Base-by-base conservation (phyloP, 2,113 vertebrate genomes). In the Ploceus nigricollis region DNA sequence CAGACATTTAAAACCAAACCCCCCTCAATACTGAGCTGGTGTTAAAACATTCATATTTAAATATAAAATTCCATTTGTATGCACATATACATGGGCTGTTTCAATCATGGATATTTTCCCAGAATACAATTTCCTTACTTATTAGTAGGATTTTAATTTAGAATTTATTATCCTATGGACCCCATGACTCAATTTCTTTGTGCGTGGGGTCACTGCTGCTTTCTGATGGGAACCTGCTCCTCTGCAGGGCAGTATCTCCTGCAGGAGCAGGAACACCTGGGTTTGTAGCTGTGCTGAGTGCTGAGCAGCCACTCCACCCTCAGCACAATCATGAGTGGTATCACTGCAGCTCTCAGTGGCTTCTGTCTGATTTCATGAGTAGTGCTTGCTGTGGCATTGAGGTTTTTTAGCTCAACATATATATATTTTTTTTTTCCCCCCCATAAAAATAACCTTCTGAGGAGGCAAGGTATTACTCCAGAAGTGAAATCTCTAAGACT, bases 261-360 rank as follows among this genome's bases (percentile, higher is more conserved):
- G 30, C 15, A 24, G n/a, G 28, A 69, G 66, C 48, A 42, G 50
- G 21, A 27, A 35, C 70, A 24, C 11, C 16, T 51, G 70, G 15
- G 20, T 47, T 66, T 35, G 9, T 6, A 9, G 15, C 64, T 54
- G 31, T 37, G 33, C 42, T 57, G 70, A 30, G 33, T 11, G 73
- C 28, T 56, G 69, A 64, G 64, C 84, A 65, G 68, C 37, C n/a
- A 8, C 87, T 81, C 58, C 47, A 37, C 7, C 13, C 37, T 22
- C 73, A 40, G 66, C 48, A 47, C 53, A 40, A 9, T 8, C 79
- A 61, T 1, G 4, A 69, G 5, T 0, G 1, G 4, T 6, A 6
- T 40, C 75, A 53, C 60, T 1, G 9, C 20, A 72, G n/a, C 11
- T 79, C 61, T 89, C 15, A 0, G 15, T 8, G 28, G 12, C 27